phyloP scores from a whole-genome alignment of 2,113 vertebrate genomes.

The Macquaria australasica region DNA sequence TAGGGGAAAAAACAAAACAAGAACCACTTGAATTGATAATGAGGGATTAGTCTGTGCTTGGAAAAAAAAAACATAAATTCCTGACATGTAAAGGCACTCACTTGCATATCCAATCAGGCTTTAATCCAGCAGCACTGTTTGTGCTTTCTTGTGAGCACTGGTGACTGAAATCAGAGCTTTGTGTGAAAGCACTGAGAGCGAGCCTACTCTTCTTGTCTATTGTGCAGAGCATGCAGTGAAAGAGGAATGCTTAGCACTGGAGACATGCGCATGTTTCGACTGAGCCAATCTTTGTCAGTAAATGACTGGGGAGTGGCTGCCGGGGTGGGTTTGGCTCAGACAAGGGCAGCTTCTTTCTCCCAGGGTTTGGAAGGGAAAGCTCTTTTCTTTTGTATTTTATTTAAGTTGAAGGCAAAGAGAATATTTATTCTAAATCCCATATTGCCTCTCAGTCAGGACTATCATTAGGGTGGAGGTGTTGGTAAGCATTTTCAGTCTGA shows the following conservation, averaged over 20 bases:
- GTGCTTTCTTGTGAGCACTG: constrained; percentile 12
- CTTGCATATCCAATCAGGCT: neutral
- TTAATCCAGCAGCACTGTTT: constrained; percentile 10
- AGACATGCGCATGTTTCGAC: constrained; percentile 51
- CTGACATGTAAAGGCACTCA: neutral
- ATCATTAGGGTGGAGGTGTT: constrained; percentile 16
- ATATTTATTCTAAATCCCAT: neutral
- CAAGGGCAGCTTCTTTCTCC: constrained; percentile 4
- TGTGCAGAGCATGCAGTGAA: constrained; percentile 51
- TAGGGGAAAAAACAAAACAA: neutral
- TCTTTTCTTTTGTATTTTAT: neutral
- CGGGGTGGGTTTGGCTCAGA: constrained; percentile 28
- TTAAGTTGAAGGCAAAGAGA: neutral
- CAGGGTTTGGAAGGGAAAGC: constrained; percentile 1
- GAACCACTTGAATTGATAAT: constrained; percentile 2
- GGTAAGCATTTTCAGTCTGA: constrained; percentile 3
- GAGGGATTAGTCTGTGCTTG: neutral
- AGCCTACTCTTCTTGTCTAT: constrained; percentile 50
- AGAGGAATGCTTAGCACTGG: constrained; percentile 60
- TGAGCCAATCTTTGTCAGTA: constrained; percentile 46
- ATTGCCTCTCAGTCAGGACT: neutral
- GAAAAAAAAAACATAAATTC: neutral
- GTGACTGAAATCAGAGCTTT: constrained; percentile 63
- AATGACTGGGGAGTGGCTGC: constrained; percentile 54
- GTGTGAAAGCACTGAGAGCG: constrained; percentile 48